These are phyloP conservation scores for Parazoanthus atlanticus DNA, from an alignment of 92 coral and sea anemone species.

Conservation along the genomic window DNA sequence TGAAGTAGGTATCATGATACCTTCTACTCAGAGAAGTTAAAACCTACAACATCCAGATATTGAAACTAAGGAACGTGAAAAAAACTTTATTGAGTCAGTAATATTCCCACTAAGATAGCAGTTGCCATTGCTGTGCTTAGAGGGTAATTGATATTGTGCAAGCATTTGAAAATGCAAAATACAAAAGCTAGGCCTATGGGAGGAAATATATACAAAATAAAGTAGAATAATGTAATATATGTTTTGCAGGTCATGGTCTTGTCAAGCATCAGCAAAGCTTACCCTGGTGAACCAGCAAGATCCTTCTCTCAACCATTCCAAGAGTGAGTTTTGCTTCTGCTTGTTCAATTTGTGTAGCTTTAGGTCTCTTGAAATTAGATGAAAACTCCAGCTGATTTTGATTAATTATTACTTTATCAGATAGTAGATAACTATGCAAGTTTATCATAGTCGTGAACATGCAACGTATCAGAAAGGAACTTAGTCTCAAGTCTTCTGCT, in stretches of 20 bases:
- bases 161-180: too few species aligned
- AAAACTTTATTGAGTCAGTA: not conserved
- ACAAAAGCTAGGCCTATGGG: too few species aligned
- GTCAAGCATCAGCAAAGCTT: conserved; percentile 91
- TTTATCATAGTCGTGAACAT: too few species aligned
- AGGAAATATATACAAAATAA: not conserved
- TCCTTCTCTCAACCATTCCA: conserved; percentile 74
- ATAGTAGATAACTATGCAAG: not conserved
- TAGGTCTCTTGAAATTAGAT: not conserved
- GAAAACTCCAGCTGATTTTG: not conserved
- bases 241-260: conserved; percentile 92
- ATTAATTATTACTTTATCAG: not conserved
- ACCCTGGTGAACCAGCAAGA: conserved; percentile 78
- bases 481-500: too few species aligned
- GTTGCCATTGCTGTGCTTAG: not conserved
- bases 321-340: conserved; percentile 69
- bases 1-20: too few species aligned
- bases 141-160: too few species aligned
- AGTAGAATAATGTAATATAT: not conserved
- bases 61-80: not conserved
- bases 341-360: not conserved
- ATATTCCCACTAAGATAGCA: too few species aligned
- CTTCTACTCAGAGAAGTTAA: too few species aligned
- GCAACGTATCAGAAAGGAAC: too few species aligned
- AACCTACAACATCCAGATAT: not conserved